Conservation (phyloP, 2,113 vertebrate species). For the Anser cygnoides region DNA sequence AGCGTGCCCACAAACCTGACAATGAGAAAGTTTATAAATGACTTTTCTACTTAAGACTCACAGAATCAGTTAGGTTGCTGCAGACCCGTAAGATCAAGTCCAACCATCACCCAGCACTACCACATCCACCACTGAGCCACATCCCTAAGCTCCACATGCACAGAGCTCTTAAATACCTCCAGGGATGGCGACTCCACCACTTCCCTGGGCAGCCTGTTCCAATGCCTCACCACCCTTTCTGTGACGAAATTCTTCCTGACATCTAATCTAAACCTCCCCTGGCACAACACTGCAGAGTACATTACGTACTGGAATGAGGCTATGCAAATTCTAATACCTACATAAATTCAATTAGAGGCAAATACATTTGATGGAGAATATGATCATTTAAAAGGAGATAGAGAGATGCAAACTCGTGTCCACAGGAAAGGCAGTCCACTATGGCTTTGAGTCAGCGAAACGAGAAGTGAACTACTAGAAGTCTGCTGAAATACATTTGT, state of each 20-base stretch:
- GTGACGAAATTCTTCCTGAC: no score
- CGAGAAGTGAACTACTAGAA: background rate
- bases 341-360: background rate
- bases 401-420: background rate
- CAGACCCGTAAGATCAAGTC: no score
- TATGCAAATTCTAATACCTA: background rate
- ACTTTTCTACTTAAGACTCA: background rate
- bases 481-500: background rate
- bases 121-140: no score
- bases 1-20: slow-evolving; percentile 92
- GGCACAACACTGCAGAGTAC: no score
- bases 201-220: no score
- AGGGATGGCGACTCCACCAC: no score
- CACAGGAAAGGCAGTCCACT: background rate
- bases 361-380: background rate
- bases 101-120: no score
- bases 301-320: background rate
- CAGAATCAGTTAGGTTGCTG: no score
- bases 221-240: no score
- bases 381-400: background rate
- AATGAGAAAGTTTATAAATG: background rate
- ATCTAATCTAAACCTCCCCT: no score
- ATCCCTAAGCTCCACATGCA: no score
- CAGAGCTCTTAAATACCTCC: no score
- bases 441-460: background rate